A percentile compares a stretch with the other conserved stretches of the same genome.
These are phyloP conservation scores for Albula glossodonta DNA, from an alignment of 2,113 vertebrate species.

Conservation along the genomic window DNA sequence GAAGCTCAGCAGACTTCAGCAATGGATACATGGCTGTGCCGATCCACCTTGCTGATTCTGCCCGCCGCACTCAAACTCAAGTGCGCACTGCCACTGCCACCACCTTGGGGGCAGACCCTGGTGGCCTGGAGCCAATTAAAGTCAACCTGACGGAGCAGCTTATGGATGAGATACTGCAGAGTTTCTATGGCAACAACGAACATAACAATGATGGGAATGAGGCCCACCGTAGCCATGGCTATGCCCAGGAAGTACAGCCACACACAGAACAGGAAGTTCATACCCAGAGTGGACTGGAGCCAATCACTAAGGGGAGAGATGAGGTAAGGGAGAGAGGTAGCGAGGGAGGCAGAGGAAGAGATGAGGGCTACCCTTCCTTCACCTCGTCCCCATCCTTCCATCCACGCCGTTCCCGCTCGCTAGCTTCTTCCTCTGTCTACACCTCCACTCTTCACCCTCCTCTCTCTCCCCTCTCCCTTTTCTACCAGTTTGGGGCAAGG, in stretches of 20 bases:
- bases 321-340: neutral
- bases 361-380: conserved; percentile 39
- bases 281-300: neutral
- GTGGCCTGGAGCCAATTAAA: neutral
- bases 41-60: neutral
- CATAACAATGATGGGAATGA: conserved; percentile 35
- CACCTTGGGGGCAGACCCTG: neutral
- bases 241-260: conserved; percentile 9
- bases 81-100: neutral
- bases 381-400: conserved; percentile 38
- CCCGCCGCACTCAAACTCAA: neutral
- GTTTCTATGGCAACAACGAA: neutral
- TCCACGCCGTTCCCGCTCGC: conserved; percentile 40
- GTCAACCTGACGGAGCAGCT: neutral
- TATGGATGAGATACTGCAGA: neutral
- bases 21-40: neutral
- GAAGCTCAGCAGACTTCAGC: neutral
- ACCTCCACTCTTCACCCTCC: conserved; percentile 59
- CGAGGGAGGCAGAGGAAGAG: conserved; percentile 16
- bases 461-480: conserved; percentile 66
- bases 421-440: conserved; percentile 62
- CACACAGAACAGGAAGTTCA: neutral
- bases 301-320: neutral
- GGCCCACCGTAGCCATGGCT: conserved; percentile 50
- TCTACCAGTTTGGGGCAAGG: conserved; percentile 61